Base-by-base conservation (phyloP, 2,797 vertebrate species). In the Sebastolobus alascanus region DNA sequence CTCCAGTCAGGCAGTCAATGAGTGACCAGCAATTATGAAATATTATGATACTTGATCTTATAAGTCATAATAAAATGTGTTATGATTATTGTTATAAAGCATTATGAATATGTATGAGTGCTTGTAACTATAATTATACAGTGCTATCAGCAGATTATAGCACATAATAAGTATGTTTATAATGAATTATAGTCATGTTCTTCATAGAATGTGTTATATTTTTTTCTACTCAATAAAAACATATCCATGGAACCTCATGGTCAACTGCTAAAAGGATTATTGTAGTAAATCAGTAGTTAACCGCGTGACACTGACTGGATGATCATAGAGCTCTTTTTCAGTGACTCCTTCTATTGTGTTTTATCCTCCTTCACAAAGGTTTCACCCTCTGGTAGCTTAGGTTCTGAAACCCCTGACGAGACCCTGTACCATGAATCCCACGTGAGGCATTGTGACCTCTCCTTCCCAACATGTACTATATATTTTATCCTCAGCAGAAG, bases 1-100 rank as follows among this genome's bases (percentile, higher is more conserved):
- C 98, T 31, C 97, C 98, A 20, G 95, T 97, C 0, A 97, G 97
- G 82, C 97, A 58, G 5, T 13, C 43, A 46, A 16, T 56, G 22
- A 56, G 5, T 56, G 22, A 25, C 54, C 11, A 56, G 22, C 14
- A 58, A 58, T 58, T 29, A 58, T 16, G 7, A 16, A 0, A 27
- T 29, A 8, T 16, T 27, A 58, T 58, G 56, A 58, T 58, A 58
- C 27, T 58, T 58, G 27, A 58, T 29, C 14, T 18, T 46, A 29
- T 16, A 58, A 58, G 56, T 0, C 56, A 29, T 58, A 29, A 9
- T 58, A 52, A 2, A 52, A 52, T 52, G 50, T n/a, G 18, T 20
- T 52, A n/a, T 52, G 9, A 52, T 0, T n/a, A 52, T 52, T 52
- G 50, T 52, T 52, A 52, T 52, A 52, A 52, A 20, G 20, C 50